A percentile compares a stretch with the other conserved stretches of the same genome.
These are phyloP conservation scores for Mallateleia sp. DNA, from an alignment of 2,888 invertebrate species.

Conservation along the genomic window DNA sequence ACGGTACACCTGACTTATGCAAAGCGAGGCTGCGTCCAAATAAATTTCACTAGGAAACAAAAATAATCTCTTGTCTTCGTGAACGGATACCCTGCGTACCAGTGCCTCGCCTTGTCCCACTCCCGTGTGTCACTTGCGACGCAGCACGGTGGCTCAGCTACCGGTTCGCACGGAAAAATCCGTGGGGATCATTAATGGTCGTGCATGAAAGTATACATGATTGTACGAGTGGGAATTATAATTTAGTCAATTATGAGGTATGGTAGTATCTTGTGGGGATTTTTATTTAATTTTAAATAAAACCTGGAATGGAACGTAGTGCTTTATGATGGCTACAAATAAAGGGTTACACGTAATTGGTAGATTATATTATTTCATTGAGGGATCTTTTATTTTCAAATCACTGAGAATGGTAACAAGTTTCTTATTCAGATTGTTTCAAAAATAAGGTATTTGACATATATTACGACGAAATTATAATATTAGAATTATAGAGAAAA, in stretches of 20 bases:
- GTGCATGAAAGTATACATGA: slow-evolving; percentile 20
- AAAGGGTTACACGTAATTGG: no score
- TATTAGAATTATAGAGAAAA: no score
- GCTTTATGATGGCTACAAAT: no score
- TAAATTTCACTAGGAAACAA: slow-evolving; percentile 89
- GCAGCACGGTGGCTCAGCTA: slow-evolving; percentile 33
- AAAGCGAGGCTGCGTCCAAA: slow-evolving; percentile 88
- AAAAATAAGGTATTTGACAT: no score
- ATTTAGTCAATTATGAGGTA: slow-evolving; percentile 2
- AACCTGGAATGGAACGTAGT: no score
- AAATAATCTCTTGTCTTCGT: slow-evolving; percentile 86
- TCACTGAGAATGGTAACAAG: no score
- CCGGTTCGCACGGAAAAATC: slow-evolving; percentile 17
- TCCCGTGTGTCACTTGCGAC: slow-evolving; percentile 68
- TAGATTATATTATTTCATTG: no score
- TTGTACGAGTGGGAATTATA: slow-evolving; percentile 18
- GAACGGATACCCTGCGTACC: slow-evolving; percentile 66
- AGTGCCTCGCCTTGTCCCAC: slow-evolving; percentile 73
- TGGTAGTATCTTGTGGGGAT: no score
- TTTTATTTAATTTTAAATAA: no score
- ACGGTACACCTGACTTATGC: slow-evolving; percentile 88
- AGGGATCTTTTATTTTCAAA: no score
- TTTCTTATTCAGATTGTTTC: no score
- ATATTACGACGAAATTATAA: no score
- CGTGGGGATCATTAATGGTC: slow-evolving; percentile 18